Evolutionary conservation across 2,888 invertebrate genomes (phyloP).

Genomic region (Brachylomia viminalis): DNA sequence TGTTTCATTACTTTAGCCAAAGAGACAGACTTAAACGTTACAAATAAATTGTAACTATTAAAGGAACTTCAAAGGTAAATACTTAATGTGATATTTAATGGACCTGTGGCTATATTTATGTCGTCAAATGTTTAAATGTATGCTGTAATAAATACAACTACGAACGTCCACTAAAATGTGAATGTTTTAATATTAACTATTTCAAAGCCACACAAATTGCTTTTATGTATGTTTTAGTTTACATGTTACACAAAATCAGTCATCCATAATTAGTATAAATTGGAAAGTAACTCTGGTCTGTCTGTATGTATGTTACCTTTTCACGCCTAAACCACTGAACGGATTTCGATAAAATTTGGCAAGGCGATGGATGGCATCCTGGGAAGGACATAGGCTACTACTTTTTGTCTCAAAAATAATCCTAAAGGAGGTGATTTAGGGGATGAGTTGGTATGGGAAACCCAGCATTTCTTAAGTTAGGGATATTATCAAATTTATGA

Average conservation of each 20-base stretch:
- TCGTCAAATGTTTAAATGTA: constrained; percentile 3
- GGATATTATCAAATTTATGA: too few species aligned
- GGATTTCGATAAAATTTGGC: too few species aligned
- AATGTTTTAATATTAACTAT: neutral
- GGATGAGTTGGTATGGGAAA: too few species aligned
- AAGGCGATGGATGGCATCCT: too few species aligned
- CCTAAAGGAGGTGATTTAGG: too few species aligned
- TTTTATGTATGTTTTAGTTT: constrained; percentile 18
- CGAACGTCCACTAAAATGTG: constrained; percentile 6
- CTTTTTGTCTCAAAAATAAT: too few species aligned
- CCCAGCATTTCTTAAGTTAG: too few species aligned
- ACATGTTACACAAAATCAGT: neutral
- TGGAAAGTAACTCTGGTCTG: too few species aligned
- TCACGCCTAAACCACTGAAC: too few species aligned
- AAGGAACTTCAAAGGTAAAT: constrained; percentile 33
- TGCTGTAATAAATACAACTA: constrained; percentile 38
- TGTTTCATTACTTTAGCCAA: neutral
- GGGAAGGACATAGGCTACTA: too few species aligned
- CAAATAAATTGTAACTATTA: constrained; percentile 10
- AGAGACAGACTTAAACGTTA: neutral
- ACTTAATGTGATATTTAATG: constrained; percentile 6
- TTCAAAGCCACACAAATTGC: constrained; percentile 15
- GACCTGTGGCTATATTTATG: neutral
- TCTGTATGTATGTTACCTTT: too few species aligned
- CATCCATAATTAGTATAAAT: too few species aligned